These are phyloP conservation scores for Teleogryllus oceanicus DNA, from an alignment of 2,888 invertebrate species.

Conservation along the genomic window DNA sequence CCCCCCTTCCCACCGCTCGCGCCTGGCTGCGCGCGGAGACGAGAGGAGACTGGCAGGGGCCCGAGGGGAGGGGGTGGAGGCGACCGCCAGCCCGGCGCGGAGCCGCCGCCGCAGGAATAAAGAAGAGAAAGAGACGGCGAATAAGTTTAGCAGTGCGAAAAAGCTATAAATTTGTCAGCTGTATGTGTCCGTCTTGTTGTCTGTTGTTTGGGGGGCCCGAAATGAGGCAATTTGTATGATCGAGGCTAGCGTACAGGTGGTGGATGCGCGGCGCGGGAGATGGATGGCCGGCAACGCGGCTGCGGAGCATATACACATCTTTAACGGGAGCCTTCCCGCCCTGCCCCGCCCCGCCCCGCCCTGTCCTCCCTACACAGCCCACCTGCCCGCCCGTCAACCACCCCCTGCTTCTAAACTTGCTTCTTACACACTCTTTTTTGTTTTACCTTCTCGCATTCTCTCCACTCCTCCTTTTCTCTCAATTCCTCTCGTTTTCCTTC, in stretches of 20 bases:
- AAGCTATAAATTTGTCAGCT: constrained; percentile 37
- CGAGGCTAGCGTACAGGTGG: constrained; percentile 28
- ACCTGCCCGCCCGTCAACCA: too few relatives aligned
- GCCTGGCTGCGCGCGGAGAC: constrained; percentile 23
- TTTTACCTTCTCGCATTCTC: too few relatives aligned
- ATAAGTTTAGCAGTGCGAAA: constrained; percentile 36
- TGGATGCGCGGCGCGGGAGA: constrained; percentile 29
- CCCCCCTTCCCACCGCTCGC: constrained; percentile 25
- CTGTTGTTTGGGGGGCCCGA: constrained; percentile 32
- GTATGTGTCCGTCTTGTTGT: constrained; percentile 30
- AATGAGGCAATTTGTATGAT: constrained; percentile 38
- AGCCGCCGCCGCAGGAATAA: constrained; percentile 25
- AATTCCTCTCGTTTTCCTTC: too few relatives aligned
- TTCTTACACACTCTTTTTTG: too few relatives aligned
- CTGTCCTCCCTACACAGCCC: neutral
- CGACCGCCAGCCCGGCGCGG: neutral
- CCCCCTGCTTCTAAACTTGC: too few relatives aligned
- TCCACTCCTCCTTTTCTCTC: too few relatives aligned
- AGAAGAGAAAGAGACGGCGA: constrained; percentile 25
- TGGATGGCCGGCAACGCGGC: neutral
- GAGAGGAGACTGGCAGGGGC: neutral
- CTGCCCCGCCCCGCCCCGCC: neutral
- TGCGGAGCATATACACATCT: neutral
- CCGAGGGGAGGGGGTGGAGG: too few relatives aligned
- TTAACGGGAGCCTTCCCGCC: neutral